Percentiles rank a stretch among this genome's conserved stretches.
These are phyloP conservation scores for Myotis pilosus DNA, from an alignment of 2,797 vertebrate genomes.

Conservation along the genomic window DNA sequence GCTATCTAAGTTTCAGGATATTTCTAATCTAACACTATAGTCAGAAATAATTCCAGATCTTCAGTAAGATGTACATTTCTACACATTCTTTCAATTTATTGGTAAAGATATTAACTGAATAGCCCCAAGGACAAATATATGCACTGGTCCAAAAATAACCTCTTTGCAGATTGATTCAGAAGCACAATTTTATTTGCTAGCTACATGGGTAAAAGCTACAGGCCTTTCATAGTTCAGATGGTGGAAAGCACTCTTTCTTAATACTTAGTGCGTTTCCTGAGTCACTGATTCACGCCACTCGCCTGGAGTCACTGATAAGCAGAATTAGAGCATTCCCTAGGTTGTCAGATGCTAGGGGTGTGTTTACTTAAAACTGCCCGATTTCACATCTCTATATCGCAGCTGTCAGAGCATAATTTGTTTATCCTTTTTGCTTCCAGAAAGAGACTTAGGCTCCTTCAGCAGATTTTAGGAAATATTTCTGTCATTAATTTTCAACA, in stretches of 20 bases:
- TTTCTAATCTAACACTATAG: background rate
- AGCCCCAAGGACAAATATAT: background rate
- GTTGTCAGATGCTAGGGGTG: background rate
- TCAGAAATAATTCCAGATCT: background rate
- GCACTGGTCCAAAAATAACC: background rate
- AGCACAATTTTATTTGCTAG: background rate
- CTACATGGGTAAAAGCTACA: background rate
- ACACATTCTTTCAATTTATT: background rate
- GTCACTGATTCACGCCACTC: too few species aligned
- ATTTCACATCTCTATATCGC: background rate
- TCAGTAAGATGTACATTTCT: background rate
- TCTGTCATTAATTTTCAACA: background rate
- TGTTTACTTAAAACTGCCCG: background rate
- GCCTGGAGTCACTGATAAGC: background rate
- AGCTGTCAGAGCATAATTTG: background rate
- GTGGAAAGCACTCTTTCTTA: background rate
- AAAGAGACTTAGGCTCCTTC: background rate
- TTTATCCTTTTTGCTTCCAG: conserved; percentile 13
- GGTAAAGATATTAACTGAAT: background rate
- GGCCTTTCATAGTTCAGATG: background rate
- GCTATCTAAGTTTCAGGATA: background rate
- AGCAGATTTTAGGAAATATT: background rate
- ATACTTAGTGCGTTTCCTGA: background rate
- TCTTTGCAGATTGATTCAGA: background rate
- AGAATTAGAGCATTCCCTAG: background rate